Evolutionary conservation across 2,888 invertebrate genomes (phyloP).

Genomic region (Cancer borealis): DNA sequence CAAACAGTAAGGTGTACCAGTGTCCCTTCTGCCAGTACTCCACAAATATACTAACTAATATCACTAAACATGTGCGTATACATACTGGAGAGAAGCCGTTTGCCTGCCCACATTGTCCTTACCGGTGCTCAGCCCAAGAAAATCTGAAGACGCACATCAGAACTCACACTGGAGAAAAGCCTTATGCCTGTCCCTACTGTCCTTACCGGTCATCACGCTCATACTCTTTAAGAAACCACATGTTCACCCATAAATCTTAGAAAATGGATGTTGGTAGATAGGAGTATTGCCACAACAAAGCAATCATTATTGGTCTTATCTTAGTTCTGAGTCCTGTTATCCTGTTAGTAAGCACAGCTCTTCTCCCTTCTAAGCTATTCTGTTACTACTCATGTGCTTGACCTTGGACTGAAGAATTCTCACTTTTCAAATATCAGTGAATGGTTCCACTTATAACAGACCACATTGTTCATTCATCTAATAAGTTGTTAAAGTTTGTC

Average conservation of each 20-base stretch:
- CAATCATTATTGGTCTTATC: neutral
- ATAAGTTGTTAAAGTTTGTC: neutral
- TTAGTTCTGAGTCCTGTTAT: too few species aligned
- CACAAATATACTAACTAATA: slow-evolving; percentile 61
- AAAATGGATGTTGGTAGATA: neutral
- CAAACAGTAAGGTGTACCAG: slow-evolving; percentile 63
- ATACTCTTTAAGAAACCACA: slow-evolving; percentile 69
- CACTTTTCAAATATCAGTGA: neutral
- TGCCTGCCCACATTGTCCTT: slow-evolving; percentile 70
- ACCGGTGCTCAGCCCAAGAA: slow-evolving; percentile 66
- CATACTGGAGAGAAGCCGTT: slow-evolving; percentile 74
- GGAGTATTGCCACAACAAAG: neutral
- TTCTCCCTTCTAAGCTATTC: neutral
- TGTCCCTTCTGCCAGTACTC: slow-evolving; percentile 73
- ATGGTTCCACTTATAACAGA: neutral
- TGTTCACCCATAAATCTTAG: slow-evolving; percentile 52
- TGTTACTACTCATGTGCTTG: neutral
- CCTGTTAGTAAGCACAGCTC: neutral
- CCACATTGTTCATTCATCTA: neutral
- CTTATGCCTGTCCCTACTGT: slow-evolving; percentile 71
- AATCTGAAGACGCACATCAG: slow-evolving; percentile 73
- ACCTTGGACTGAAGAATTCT: neutral
- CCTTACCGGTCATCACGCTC: slow-evolving; percentile 66
- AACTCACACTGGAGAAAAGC: slow-evolving; percentile 72
- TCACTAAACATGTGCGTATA: slow-evolving; percentile 69